Evolutionary conservation across 2,797 vertebrate genomes (phyloP).

Genomic region (Darevskia nairensis): DNA sequence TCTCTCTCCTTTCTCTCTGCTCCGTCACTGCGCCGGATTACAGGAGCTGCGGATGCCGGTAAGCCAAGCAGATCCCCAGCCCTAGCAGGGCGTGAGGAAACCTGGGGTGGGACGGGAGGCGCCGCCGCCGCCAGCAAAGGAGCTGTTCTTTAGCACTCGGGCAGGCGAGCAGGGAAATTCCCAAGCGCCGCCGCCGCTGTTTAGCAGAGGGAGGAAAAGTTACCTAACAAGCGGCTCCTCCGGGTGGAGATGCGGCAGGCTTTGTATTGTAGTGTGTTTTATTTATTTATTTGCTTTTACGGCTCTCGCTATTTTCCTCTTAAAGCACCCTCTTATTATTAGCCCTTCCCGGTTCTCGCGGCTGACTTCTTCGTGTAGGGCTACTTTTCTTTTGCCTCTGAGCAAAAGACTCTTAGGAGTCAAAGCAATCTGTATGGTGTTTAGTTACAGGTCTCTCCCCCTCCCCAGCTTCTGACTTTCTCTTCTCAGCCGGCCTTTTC

Average conservation of each 20-base stretch:
- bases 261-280: too few species aligned
- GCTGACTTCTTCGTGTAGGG: neutral
- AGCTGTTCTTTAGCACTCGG: neutral
- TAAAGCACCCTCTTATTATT: too few species aligned
- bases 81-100: conserved; percentile 15
- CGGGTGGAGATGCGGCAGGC: too few species aligned
- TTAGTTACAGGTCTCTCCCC: too few species aligned
- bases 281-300: neutral
- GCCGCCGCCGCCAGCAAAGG: neutral
- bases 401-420: neutral
- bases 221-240: neutral
- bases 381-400: conserved; percentile 21
- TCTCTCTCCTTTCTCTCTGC: neutral
- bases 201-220: neutral
- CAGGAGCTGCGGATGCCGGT: conserved; percentile 60
- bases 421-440: neutral
- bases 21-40: conserved; percentile 35
- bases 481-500: neutral
- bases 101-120: neutral
- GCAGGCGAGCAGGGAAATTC: neutral
- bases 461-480: neutral
- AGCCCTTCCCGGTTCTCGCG: neutral
- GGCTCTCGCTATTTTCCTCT: neutral
- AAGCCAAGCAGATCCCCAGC: neutral
- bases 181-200: neutral